A percentile compares a stretch with the other conserved stretches of the same genome.
phyloP scores from a whole-genome alignment of 2,888 invertebrate species.

The Glyphotaelius pellucidus region DNA sequence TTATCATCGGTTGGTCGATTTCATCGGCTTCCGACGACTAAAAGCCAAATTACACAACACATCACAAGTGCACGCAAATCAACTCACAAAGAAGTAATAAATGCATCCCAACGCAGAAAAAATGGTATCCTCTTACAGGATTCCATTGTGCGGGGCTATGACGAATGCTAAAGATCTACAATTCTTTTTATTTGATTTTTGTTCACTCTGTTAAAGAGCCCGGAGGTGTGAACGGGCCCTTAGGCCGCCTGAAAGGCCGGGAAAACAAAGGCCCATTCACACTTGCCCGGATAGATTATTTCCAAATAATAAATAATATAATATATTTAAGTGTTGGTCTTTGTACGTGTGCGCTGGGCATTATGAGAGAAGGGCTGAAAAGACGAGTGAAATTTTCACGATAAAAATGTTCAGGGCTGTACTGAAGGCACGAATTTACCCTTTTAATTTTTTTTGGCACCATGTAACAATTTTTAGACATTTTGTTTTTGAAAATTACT shows the following conservation, averaged over 20 bases:
- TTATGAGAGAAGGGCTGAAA: conserved; percentile 4
- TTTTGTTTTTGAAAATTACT: too few species aligned
- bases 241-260: conserved; percentile 13
- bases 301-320: conserved; percentile 31
- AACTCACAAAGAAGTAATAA: not conserved
- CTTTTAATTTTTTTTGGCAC: too few species aligned
- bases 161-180: not conserved
- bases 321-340: conserved; percentile 1
- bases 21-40: not conserved
- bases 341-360: conserved; percentile 14
- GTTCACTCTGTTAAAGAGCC: not conserved
- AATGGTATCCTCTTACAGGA: not conserved
- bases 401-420: not conserved
- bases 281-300: conserved; percentile 36
- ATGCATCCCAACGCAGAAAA: not conserved
- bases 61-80: conserved; percentile 2
- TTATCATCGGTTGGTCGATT: not conserved
- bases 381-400: conserved; percentile 18
- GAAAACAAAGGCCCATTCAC: conserved; percentile 37
- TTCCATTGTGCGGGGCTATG: not conserved
- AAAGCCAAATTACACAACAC: not conserved
- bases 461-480: too few species aligned
- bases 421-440: not conserved
- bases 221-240: conserved; percentile 35
- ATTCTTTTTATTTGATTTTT: not conserved